A percentile compares a stretch with the other conserved stretches of the same genome.
These are phyloP conservation scores for Caenorhabditis uteleia DNA, from an alignment of 2,888 invertebrate genomes.

Conservation along the genomic window DNA sequence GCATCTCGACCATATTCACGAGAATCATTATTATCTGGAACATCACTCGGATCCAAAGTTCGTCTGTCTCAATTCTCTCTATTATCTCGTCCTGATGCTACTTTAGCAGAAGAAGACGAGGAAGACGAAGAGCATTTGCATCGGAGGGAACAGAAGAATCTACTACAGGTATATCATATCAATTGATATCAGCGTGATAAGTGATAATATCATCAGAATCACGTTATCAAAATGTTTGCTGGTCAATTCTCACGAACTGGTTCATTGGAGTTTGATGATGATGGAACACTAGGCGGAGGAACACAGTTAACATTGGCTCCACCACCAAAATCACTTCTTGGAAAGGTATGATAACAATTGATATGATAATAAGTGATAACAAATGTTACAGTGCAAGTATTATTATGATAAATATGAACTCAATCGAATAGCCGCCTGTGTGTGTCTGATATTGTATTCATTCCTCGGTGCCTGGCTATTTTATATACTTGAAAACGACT, in stretches of 20 bases:
- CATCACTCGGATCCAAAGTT: constrained; percentile 46
- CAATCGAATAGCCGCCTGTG: constrained; percentile 60
- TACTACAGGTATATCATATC: constrained; percentile 5
- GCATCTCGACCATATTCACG: constrained; percentile 42
- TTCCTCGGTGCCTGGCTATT: constrained; percentile 66
- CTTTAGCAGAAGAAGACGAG: constrained; percentile 2
- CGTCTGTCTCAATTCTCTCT: constrained; percentile 46
- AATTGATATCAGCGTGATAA: not conserved
- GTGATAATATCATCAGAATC: constrained; percentile 10
- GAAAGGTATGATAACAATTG: constrained; percentile 17
- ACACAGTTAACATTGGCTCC: constrained; percentile 7
- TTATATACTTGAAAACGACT: constrained; percentile 63
- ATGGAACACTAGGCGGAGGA: not conserved
- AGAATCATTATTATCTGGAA: constrained; percentile 44
- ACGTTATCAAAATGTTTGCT: constrained; percentile 32
- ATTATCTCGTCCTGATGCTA: constrained; percentile 27
- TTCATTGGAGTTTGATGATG: constrained; percentile 19
- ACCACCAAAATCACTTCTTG: constrained; percentile 24
- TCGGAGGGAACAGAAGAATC: constrained; percentile 22
- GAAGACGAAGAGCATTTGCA: constrained; percentile 17
- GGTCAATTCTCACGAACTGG: constrained; percentile 26
- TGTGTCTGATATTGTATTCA: constrained; percentile 65
- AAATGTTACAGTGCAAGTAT: constrained; percentile 50
- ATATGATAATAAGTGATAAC: not conserved
- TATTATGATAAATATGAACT: constrained; percentile 62